Conservation (phyloP, 2,113 vertebrate species). For the Regulus satrapa region DNA sequence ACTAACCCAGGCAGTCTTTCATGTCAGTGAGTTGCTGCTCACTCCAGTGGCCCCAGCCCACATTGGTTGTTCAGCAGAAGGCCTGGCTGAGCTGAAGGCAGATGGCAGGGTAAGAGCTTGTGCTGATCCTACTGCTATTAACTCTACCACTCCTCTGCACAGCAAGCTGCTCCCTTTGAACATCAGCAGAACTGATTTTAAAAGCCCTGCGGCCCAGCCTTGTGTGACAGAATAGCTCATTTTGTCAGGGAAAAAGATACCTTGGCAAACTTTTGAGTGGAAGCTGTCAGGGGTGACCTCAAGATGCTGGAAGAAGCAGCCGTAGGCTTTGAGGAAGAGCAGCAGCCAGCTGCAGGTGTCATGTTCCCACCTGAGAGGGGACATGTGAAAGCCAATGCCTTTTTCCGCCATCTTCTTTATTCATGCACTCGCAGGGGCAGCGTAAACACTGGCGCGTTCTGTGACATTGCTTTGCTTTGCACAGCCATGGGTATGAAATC, state of each 20-base stretch:
- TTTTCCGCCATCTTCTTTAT: fast-evolving
- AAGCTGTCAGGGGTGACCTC: background rate
- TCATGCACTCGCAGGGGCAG: background rate
- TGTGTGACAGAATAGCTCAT: background rate
- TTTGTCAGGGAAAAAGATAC: background rate
- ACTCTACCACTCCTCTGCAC: conserved; percentile 30
- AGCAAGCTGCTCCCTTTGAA: conserved; percentile 55
- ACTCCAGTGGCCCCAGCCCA: background rate
- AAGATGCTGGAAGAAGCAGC: background rate
- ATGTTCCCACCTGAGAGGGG: background rate
- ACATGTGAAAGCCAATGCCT: background rate
- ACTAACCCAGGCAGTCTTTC: conserved; percentile 26
- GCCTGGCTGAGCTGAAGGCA: conserved; percentile 49
- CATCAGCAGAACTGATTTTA: conserved; percentile 12
- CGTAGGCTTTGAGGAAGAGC: background rate
- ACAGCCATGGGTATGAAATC: background rate
- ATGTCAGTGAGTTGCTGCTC: conserved; percentile 17
- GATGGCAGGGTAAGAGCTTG: conserved; percentile 46
- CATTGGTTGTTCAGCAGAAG: conserved; percentile 28
- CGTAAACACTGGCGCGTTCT: fast-evolving
- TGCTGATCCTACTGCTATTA: conserved; percentile 40
- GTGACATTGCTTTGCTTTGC: background rate
- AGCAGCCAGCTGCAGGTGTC: background rate
- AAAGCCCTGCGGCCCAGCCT: background rate
- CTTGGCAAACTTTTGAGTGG: conserved; percentile 4